phyloP scores from a whole-genome alignment of 2,888 invertebrate genomes.

The Ametastegia equiseti region DNA sequence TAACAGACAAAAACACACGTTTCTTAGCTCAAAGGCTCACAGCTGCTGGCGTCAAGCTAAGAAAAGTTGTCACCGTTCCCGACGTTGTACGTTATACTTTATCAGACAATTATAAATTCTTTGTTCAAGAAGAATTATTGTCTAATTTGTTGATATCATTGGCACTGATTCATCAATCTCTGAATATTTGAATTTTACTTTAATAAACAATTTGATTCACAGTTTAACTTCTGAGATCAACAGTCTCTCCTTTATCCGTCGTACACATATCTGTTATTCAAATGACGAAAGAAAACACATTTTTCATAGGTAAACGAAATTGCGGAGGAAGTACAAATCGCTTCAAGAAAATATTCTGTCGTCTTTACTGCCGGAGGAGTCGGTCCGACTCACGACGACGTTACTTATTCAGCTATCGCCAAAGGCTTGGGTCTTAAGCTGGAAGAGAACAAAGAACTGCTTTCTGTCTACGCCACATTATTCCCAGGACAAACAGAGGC shows the following conservation, averaged over 20 bases:
- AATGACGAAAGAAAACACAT: too few relatives aligned
- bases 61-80: constrained; percentile 75
- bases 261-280: too few relatives aligned
- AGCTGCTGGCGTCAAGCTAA: constrained; percentile 62
- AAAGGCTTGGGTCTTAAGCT: constrained; percentile 72
- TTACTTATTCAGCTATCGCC: constrained; percentile 81
- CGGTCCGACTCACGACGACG: constrained; percentile 85
- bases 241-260: too few relatives aligned
- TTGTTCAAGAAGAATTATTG: too few relatives aligned
- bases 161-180: background rate
- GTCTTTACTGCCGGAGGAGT: constrained; percentile 83
- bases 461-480: constrained; percentile 61
- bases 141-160: background rate
- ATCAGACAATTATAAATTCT: background rate
- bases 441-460: constrained; percentile 67
- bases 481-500: constrained; percentile 59
- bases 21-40: constrained; percentile 68
- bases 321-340: constrained; percentile 76
- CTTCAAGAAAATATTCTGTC: constrained; percentile 76
- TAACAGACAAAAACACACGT: constrained; percentile 80
- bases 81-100: constrained; percentile 74
- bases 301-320: constrained; percentile 76
- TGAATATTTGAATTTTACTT: background rate
- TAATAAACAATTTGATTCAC: background rate
- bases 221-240: background rate